phyloP scores from a whole-genome alignment of 92 coral and sea anemone genomes.

The Umimayanthus kanabou region DNA sequence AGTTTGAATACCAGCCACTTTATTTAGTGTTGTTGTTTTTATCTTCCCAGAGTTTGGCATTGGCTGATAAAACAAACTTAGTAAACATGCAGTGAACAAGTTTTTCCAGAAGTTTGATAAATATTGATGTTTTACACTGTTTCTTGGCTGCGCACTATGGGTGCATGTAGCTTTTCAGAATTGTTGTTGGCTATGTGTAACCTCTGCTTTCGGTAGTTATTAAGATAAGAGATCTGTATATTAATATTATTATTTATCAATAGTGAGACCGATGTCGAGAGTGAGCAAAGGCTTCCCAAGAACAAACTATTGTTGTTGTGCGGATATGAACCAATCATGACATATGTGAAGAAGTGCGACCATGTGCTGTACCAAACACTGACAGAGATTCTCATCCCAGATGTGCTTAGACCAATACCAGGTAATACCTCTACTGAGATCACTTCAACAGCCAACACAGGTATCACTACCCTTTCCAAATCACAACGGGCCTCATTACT shows the following conservation, averaged over 20 bases:
- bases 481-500: no score
- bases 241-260: not conserved
- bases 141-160: no score
- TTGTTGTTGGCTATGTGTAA: slow-evolving; percentile 4
- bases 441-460: no score
- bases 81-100: no score
- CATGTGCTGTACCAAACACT: slow-evolving; percentile 92
- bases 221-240: not conserved
- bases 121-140: no score
- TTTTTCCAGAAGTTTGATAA: no score
- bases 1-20: no score
- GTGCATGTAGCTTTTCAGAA: not conserved
- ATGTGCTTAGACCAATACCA: slow-evolving; percentile 98
- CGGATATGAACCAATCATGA: slow-evolving; percentile 86
- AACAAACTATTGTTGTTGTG: slow-evolving; percentile 81
- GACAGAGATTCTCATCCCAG: slow-evolving; percentile 96
- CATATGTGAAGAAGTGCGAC: slow-evolving; percentile 85
- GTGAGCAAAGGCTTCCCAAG: slow-evolving; percentile 89
- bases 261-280: slow-evolving; percentile 80
- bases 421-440: not conserved
- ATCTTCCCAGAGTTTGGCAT: no score
- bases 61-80: no score
- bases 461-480: no score
- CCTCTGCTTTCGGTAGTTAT: not conserved
- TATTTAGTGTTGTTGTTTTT: no score